Percentiles rank a stretch among this genome's conserved stretches.
Conservation (phyloP, 2,797 vertebrate species). For the Sandelia bainsii region DNA sequence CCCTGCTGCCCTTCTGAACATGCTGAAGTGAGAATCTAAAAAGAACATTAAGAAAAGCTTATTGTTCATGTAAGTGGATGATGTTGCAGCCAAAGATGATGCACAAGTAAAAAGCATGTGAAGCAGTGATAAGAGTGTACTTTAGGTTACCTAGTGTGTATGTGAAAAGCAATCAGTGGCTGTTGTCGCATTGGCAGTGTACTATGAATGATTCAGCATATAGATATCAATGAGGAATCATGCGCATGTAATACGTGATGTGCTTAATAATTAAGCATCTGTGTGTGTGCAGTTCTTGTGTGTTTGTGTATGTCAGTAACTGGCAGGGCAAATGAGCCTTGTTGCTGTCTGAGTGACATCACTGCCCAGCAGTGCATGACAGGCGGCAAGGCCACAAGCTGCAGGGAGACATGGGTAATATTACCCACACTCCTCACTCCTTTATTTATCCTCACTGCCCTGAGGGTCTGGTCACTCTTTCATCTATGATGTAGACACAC, state of each 20-base stretch:
- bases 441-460: conserved; percentile 71
- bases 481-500: conserved; percentile 49
- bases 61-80: neutral
- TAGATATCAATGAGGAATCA: conserved; percentile 9
- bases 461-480: conserved; percentile 56
- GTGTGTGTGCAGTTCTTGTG: neutral
- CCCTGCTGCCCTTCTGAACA: neutral
- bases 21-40: neutral
- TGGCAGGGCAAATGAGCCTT: neutral
- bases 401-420: conserved; percentile 60
- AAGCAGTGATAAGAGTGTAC: neutral
- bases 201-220: conserved; percentile 48
- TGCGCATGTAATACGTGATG: neutral
- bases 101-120: neutral
- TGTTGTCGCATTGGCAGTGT: neutral
- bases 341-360: conserved; percentile 69
- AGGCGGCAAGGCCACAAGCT: conserved; percentile 55
- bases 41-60: neutral
- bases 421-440: conserved; percentile 60
- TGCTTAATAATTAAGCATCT: neutral
- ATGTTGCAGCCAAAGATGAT: neutral
- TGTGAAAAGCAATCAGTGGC: neutral
- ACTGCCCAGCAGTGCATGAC: conserved; percentile 59
- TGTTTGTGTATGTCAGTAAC: neutral
- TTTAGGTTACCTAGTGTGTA: neutral